Base-by-base conservation (phyloP, 2,113 vertebrate species). In the Irena cyanogastra region DNA sequence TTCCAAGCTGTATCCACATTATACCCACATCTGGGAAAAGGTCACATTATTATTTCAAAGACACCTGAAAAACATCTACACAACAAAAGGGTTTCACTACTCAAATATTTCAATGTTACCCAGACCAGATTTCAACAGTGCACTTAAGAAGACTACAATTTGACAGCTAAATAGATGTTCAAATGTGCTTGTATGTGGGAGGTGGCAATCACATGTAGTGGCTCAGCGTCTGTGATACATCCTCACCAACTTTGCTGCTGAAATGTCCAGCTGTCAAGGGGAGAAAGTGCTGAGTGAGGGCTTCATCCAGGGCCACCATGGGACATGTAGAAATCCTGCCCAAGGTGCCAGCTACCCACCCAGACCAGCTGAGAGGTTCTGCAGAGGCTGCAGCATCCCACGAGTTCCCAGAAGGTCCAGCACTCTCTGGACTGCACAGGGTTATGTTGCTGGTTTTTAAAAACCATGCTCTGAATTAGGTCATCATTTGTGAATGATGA, bases 31-130 rank as follows among this genome's bases (percentile, higher is more conserved):
- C 30, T 44, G 27, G 15, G 37, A 42, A 71, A 90, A 59, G 39
- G 19, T 47, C 31, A 93, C 37, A 16, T 42, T 71, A 64, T 79
- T 56, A 47, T 44, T 79, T 56, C 37, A 50, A 35, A 77, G n/a
- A 28, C 1, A 1, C 20, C 31, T 64, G 27, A 79, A 87, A 88
- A 35, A 3, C 15, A 54, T 7, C 44, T 82, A 17, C 0, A 0
- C 33, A 61, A 14, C 27, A 77, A 64, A 44, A 63, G 5, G 3
- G 3, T 56, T 89, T 83, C 11, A 23, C 45, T 39, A 44, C 6
- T 7, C 11, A 78, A 50, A 28, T 39, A 41, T 11, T 68, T 52
- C 18, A 79, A 1, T 3, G 0, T 44, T 54, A 20, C 26, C 30
- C 26, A 39, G 50, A 42, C 11, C 44, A 60, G 57, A 30, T 75